Evolutionary conservation across 64 coral and sea anemone genomes (phyloP).

Genomic region (Montipora cactus): DNA sequence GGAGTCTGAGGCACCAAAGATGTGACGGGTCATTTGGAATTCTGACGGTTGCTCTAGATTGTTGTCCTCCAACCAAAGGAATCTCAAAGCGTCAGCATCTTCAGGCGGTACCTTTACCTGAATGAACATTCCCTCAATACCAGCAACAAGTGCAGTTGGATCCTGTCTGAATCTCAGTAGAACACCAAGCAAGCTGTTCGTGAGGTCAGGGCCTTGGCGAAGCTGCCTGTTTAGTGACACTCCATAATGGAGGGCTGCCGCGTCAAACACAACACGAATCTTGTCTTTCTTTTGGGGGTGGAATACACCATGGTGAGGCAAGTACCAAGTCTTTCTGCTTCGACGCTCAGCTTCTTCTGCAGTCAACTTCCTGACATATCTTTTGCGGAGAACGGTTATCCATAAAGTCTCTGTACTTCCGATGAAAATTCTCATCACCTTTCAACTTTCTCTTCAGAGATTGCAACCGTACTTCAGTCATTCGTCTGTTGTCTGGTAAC

Average conservation of each 20-base stretch:
- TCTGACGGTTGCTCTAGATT: conserved; percentile 38
- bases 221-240: conserved; percentile 56
- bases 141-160: conserved; percentile 45
- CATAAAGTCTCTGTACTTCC: conserved; percentile 4
- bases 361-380: background rate
- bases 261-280: conserved; percentile 17
- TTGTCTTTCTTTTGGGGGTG: no score
- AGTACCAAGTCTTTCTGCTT: no score
- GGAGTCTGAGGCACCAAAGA: conserved; percentile 71
- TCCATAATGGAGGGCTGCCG: conserved; percentile 5
- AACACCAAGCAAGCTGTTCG: conserved; percentile 71
- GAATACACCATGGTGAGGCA: no score
- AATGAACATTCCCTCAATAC: conserved; percentile 72
- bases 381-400: conserved; percentile 22
- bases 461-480: no score
- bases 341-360: no score
- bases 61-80: conserved; percentile 68
- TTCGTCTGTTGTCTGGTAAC: conserved; percentile 35
- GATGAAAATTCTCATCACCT: no score
- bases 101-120: conserved; percentile 63
- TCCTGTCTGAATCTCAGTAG: conserved; percentile 73
- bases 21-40: conserved; percentile 75
- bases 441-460: no score
- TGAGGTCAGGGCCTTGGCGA: conserved; percentile 57
- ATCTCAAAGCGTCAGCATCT: conserved; percentile 69